Base-by-base conservation (phyloP, 2,888 invertebrate species). In the Timandra comae region DNA sequence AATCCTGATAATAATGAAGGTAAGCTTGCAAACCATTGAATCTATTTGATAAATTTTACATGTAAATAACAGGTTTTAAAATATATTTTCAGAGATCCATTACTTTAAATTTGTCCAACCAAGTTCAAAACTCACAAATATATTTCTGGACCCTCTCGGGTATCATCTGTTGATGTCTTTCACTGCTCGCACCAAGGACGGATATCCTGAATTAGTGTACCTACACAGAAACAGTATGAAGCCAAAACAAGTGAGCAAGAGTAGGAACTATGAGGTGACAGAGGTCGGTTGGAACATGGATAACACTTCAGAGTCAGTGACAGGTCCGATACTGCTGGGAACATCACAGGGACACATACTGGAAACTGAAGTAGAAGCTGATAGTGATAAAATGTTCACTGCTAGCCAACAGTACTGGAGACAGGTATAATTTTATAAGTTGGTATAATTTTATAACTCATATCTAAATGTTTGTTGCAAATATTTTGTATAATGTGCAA, bases 291-390 rank as follows among this genome's bases (percentile, higher is more conserved):
- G 97, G 93, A 97, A 95, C 70, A 89, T 88, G 49, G 88, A 88
- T 35, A 92, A 93, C 48, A 89, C 87, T 1, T 91, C 90, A 0
- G 91, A 91, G 38, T 74, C 66, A 1, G 88, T 91, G 1, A 95
- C 97, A 0, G 95, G 95, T 1, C 90, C 94, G 0, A 96, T 98
- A 53, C 79, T 98, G 23, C 66, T 98, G 26, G 98, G 97, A 3
- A 97, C 97, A 0, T 94, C 94, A 1, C 94, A 93, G 64, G 98
- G 98, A 1, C 84, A 95, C 26, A 93, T 98, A 41, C 91, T 97
- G 72, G 98, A 98, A 78, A 94, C 94, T 0, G 97, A 97, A 69
- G 87, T 98, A 30, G 90, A 91, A 10, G 86, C 91, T 7, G 93
- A 93, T 31, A 93, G 91, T 41, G 96, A 97, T 40, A 92, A 91